Evolutionary conservation across 2,113 vertebrate species (phyloP), one percentile per base, ranked within the genome.

Genomic region (Pipra filicauda): DNA sequence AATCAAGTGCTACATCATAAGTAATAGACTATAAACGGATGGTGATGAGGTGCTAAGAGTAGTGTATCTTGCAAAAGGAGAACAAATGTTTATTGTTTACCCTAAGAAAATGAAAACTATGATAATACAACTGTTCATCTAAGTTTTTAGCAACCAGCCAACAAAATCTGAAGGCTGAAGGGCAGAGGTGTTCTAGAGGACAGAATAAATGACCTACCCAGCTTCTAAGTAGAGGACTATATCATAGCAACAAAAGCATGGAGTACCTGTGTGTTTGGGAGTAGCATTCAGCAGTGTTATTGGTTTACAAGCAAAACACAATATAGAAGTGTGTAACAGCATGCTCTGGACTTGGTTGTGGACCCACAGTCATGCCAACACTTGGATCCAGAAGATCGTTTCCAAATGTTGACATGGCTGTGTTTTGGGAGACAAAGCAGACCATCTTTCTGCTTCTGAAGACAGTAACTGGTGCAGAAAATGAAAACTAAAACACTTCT

Each of bases 401-500:
- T 80, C 54, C 23, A 85, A 62, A 27, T 20, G 19, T 24, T 89
- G 61, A 39, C 61, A 55, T 20, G 15, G 55, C 64, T 80, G 18
- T 62, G 43, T 48, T 46, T 43, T 2, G 5, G 48, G 49, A 65
- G 23, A 59, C 11, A 44, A 85, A 76, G 48, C 24, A 65, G 48
- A n/a, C 21, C 54, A 7, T 44, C 22, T 48, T 80, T 35, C 64
- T 65, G 67, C 44, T 71, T 79, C 78, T 52, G 7, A 48, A 76
- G n/a, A 41, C 44, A 77, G 6, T 9, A 58, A 64, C 4, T 0
- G 0, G 30, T n/a, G 13, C n/a, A 73, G 61, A 30, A 39, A 89
- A 77, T 9, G 46, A 37, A 77, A 93, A 66, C 23, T 22, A 21
- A 91, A 89, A 46, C 0, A 1, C 9, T 91, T 85, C 61, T 55